Evolutionary conservation across 1,140 invertebrate species (phyloP), one percentile per base, ranked within the genome.

Genomic region (Cydia pomonella): DNA sequence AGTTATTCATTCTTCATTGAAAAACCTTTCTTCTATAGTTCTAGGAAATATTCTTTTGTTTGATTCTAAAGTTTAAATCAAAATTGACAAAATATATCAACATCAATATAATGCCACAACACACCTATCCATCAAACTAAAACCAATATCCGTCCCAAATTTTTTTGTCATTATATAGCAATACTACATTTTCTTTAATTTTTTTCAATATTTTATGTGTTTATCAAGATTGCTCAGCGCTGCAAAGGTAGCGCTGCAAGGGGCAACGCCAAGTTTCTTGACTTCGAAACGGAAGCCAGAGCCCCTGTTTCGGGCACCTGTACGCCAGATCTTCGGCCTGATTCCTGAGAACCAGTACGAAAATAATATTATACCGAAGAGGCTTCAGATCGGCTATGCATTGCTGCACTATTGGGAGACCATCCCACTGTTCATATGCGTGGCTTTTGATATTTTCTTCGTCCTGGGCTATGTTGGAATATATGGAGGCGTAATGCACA

Each of bases 171-270:
- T 5, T 50, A 1, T 10, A 3, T 16, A 47, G 12, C 41, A 12
- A 12, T 41, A 12, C 0, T 41, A 41, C 10, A 41, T 41, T 41
- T 41, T 13, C 10, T 1, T 18, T 53, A 0, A 12, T 7, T 1
- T 53, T 53, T 53, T 53, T 47, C 16, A 2, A 59, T 10, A 59
- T 59, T 23, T 59, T 23, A 59, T 59, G 53, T 59, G 21, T 12
- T 21, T 59, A 23, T 59, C 53, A 9, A 59, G 21, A 59, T 59
- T 59, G 10, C 23, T 23, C 53, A 59, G 53, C 53, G 53, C 53
- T 59, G 9, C 53, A 23, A 59, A n/a, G n/a, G 53, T 59, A 59
- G 53, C 53, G 53, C 53, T 59, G 53, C 53, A n/a, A 23, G 21
- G n/a, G 1, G 18, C 2, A 23, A 59, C 16, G 10, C 18, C 53